Evolutionary conservation across 2,113 vertebrate species (phyloP).

Genomic region (Scomber colias): DNA sequence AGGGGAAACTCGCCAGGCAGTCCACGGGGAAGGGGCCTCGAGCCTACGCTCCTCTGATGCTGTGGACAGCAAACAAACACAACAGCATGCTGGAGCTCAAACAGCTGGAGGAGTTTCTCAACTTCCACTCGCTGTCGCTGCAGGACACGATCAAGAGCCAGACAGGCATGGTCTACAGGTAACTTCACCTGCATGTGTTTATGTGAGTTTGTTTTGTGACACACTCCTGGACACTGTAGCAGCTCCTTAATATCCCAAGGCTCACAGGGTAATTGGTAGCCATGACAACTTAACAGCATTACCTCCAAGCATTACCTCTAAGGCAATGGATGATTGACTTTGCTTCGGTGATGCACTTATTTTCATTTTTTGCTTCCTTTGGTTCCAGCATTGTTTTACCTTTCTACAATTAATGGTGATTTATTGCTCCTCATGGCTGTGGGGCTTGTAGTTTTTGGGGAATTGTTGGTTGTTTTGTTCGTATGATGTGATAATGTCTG

Average conservation of each 20-base stretch:
- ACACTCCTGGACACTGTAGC: background rate
- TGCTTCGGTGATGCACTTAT: background rate
- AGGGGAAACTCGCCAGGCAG: slow-evolving; percentile 67
- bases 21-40: slow-evolving; percentile 36
- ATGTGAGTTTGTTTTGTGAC: slow-evolving; percentile 1
- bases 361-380: background rate
- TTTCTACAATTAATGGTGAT: background rate
- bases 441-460: background rate
- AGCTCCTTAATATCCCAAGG: background rate
- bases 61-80: slow-evolving; percentile 73
- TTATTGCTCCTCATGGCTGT: background rate
- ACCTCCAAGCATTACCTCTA: background rate
- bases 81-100: slow-evolving; percentile 80
- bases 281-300: slow-evolving; percentile 15
- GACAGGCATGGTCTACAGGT: slow-evolving; percentile 93
- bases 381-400: background rate
- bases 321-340: background rate
- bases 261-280: background rate
- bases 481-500: background rate
- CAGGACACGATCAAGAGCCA: slow-evolving; percentile 84
- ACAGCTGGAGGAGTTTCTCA: slow-evolving; percentile 88
- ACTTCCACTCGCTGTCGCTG: slow-evolving; percentile 86
- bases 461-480: background rate
- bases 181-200: slow-evolving; percentile 47
- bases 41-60: slow-evolving; percentile 54